These are phyloP conservation scores for Atherinosoma microstoma DNA, from an alignment of 2,797 vertebrate species.

Conservation along the genomic window DNA sequence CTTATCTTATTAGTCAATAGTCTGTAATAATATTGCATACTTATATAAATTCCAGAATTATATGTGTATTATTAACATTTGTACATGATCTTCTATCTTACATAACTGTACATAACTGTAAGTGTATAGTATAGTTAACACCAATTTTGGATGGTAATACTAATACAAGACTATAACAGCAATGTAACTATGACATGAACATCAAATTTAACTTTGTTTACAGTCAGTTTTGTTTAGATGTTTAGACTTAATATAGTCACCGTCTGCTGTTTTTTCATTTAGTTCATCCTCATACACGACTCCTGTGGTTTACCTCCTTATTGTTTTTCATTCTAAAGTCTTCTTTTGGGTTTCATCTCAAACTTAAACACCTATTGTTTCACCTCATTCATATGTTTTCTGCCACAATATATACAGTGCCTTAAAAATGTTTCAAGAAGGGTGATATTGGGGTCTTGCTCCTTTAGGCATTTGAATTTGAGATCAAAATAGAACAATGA, in stretches of 20 bases:
- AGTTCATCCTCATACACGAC: background rate
- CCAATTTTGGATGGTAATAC: background rate
- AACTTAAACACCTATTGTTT: background rate
- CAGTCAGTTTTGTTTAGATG: too few relatives aligned
- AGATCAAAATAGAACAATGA: too few relatives aligned
- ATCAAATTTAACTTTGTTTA: background rate
- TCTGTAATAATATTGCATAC: background rate
- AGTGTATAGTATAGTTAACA: too few relatives aligned
- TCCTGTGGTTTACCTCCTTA: background rate
- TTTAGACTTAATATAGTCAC: background rate
- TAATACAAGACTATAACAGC: background rate
- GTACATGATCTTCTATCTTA: background rate
- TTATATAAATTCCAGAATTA: background rate
- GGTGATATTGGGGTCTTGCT: background rate
- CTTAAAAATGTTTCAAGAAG: background rate
- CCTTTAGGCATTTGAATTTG: background rate
- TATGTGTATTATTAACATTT: background rate
- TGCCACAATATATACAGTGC: background rate
- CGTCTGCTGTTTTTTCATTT: too few relatives aligned
- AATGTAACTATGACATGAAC: background rate
- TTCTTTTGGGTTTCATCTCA: background rate
- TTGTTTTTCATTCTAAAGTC: background rate
- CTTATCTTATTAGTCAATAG: background rate
- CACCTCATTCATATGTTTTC: background rate
- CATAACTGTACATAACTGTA: background rate